Evolutionary conservation across 2,797 vertebrate species (phyloP).

Genomic region (Lates japonicus): DNA sequence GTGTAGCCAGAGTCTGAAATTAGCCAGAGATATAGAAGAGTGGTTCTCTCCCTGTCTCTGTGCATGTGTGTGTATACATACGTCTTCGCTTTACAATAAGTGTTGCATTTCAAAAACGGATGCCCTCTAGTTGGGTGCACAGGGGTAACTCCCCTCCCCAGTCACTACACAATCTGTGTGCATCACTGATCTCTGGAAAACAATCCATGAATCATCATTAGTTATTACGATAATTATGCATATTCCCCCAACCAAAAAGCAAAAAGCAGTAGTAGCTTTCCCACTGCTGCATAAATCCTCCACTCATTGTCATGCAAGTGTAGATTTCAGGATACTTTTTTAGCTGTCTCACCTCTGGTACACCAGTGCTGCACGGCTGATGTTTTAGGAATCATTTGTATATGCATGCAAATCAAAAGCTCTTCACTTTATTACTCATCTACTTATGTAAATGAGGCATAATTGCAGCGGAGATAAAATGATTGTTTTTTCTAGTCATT

Average conservation of each 20-base stretch:
- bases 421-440: slow-evolving; percentile 27
- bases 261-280: slow-evolving; percentile 37
- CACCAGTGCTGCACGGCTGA: background rate
- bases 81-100: slow-evolving; percentile 49
- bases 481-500: slow-evolving; percentile 13
- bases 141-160: slow-evolving; percentile 57
- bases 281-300: slow-evolving; percentile 28
- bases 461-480: slow-evolving; percentile 25
- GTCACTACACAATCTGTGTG: slow-evolving; percentile 71
- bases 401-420: slow-evolving; percentile 44
- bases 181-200: slow-evolving; percentile 76
- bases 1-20: slow-evolving; percentile 78
- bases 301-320: slow-evolving; percentile 8
- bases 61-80: slow-evolving; percentile 42
- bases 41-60: slow-evolving; percentile 31
- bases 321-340: slow-evolving; percentile 29
- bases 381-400: slow-evolving; percentile 26
- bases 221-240: slow-evolving; percentile 77
- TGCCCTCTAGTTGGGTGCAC: slow-evolving; percentile 66
- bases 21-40: slow-evolving; percentile 73
- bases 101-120: slow-evolving; percentile 49
- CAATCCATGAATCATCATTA: slow-evolving; percentile 86
- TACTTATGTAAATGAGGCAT: slow-evolving; percentile 45
- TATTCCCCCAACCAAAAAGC: slow-evolving; percentile 26
- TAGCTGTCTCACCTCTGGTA: background rate